phyloP scores from a whole-genome alignment of 2,797 vertebrate genomes.

The Centroberyx gerrardi region DNA sequence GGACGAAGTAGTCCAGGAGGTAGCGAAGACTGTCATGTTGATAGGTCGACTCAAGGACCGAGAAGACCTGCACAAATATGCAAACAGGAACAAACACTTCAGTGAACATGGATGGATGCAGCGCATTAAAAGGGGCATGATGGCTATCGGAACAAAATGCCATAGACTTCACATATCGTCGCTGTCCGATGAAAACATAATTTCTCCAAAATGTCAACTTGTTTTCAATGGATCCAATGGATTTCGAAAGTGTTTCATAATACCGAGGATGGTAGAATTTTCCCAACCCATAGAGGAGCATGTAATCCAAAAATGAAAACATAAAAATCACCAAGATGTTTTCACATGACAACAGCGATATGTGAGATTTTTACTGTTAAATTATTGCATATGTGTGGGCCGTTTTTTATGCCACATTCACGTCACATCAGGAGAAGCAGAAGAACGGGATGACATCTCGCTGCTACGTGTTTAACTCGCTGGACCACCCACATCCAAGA shows the following conservation, averaged over 20 bases:
- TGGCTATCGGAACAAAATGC: neutral
- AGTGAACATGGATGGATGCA: neutral
- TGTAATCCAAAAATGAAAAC: constrained; percentile 33
- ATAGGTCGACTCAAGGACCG: constrained; percentile 89
- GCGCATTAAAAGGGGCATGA: neutral
- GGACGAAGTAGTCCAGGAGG: constrained; percentile 89
- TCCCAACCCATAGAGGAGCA: constrained; percentile 37
- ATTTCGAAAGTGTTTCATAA: constrained; percentile 44
- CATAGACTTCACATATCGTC: neutral
- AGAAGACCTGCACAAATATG: constrained; percentile 82
- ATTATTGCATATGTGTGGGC: too few relatives aligned
- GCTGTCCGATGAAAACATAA: constrained; percentile 3
- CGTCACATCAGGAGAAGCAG: too few relatives aligned
- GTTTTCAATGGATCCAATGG: constrained; percentile 34
- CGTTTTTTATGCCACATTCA: too few relatives aligned
- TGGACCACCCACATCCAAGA: too few relatives aligned
- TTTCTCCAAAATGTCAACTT: neutral
- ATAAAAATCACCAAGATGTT: constrained; percentile 13
- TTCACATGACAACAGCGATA: too few relatives aligned
- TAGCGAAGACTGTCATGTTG: constrained; percentile 89
- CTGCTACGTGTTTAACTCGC: too few relatives aligned
- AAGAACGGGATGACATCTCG: too few relatives aligned
- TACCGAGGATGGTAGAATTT: constrained; percentile 41
- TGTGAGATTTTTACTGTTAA: too few relatives aligned
- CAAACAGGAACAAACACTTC: neutral